These are phyloP conservation scores for Myopa tessellatipennis DNA, from an alignment of 2,888 invertebrate species.

Conservation along the genomic window DNA sequence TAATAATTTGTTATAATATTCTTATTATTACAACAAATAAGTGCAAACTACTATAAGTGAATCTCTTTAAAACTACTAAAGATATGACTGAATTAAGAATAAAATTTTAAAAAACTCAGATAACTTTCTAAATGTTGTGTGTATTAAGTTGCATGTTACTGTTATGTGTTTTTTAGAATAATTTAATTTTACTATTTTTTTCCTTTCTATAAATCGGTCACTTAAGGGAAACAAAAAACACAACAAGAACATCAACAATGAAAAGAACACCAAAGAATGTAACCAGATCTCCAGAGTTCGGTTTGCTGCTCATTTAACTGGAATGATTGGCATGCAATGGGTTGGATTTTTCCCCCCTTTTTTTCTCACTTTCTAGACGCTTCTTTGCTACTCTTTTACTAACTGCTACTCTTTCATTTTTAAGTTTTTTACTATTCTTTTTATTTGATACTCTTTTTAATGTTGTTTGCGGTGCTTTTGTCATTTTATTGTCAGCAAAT, in stretches of 20 bases:
- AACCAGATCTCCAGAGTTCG: conserved; percentile 22
- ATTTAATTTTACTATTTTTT: conserved; percentile 1
- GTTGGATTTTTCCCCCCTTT: not conserved
- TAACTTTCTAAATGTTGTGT: too few species aligned
- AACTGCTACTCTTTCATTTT: not conserved
- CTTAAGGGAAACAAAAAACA: not conserved
- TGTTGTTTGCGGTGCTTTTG: not conserved
- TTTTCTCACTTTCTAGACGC: not conserved
- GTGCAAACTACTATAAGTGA: too few species aligned
- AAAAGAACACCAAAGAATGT: not conserved
- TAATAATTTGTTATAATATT: too few species aligned
- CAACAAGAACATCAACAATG: not conserved
- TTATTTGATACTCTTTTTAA: not conserved
- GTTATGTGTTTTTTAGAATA: not conserved
- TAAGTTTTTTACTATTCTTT: too few species aligned
- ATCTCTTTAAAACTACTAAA: too few species aligned
- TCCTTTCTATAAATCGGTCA: conserved; percentile 1
- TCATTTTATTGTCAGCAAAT: not conserved
- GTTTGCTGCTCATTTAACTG: conserved; percentile 44
- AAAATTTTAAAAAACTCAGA: too few species aligned
- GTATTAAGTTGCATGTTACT: conserved; percentile 3
- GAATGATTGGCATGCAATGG: conserved; percentile 46
- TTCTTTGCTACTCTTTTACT: conserved; percentile 8
- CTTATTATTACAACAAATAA: too few species aligned
- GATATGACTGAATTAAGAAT: too few species aligned